Base-by-base conservation (phyloP, 1,140 invertebrate genomes). In the Gonioctena quinquepunctata region DNA sequence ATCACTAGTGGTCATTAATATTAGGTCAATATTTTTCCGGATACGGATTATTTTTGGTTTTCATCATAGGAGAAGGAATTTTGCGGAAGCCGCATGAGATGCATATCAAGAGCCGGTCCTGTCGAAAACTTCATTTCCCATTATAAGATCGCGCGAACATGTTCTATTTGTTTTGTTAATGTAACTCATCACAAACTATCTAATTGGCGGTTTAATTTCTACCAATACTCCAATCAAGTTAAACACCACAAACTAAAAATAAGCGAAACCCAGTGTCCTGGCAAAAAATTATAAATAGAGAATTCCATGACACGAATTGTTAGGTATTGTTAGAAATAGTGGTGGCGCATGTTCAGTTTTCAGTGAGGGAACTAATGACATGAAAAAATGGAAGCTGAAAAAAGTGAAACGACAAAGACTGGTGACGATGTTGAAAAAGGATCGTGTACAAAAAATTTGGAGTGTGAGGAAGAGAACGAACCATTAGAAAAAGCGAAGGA, bases 401-500 rank as follows among this genome's bases (percentile, higher is more conserved):
- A 67, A 19, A 72, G 21, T 28, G 56, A 26, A 21, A 65, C 57
- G 5, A 28, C 52, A 54, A 18, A 54, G 11, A 18, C 18, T 3
- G 5, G 19, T 19, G 52, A 54, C 6, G 52, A 54, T 54, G 19
- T 54, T 54, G 52, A 23, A 11, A 2, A 54, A 18, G 22, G 21
- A 21, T 54, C 21, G 7, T 8, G 2, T 54, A 16, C 16, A 23
- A 62, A 70, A 68, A 70, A 19, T 26, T 25, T 56, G 42, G 21
- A 68, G 27, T 23, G 19, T 8, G 70, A 74, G 11, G 74, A 75
- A 28, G 71, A 72, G 61, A 74, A 74, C 62, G 75, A 73, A 69
- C 72, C 73, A 27, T 66, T 78, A 52, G 74, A 73, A 67, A 77
- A 76, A 69, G 65, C 72, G 16, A 80, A 78, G 69, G 76, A 74